These are phyloP conservation scores for Aurelia sp. DNA, from an alignment of 30 jellyfish, hydroid and myxozoan species.

Conservation along the genomic window DNA sequence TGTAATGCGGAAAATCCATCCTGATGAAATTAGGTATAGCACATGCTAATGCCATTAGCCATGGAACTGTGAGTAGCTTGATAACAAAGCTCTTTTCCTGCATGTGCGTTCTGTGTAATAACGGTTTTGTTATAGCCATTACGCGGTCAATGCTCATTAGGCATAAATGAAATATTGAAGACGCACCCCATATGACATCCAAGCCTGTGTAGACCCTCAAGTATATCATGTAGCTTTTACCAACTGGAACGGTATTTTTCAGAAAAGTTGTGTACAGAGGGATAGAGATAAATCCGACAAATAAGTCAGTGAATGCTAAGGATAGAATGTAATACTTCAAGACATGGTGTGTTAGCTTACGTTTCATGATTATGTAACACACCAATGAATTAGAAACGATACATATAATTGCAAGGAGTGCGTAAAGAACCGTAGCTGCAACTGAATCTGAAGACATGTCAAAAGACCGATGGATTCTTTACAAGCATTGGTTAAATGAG, in stretches of 20 bases:
- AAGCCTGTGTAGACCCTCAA: not conserved
- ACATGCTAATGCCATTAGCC: not conserved
- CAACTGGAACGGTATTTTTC: not conserved
- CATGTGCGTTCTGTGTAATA: not conserved
- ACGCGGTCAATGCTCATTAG: slow-evolving; percentile 1
- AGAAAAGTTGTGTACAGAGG: not conserved
- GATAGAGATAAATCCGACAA: not conserved
- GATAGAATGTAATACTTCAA: not conserved
- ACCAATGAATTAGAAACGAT: not conserved
- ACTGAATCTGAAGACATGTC: too few relatives aligned
- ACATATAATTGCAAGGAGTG: not conserved
- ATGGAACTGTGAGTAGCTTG: not conserved
- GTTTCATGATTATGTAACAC: not conserved
- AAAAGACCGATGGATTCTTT: too few relatives aligned
- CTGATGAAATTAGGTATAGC: not conserved
- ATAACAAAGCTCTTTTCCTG: not conserved
- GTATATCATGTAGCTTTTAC: not conserved
- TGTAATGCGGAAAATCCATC: not conserved
- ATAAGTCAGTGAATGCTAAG: not conserved
- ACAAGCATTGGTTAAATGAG: too few relatives aligned
- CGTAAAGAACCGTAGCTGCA: not conserved
- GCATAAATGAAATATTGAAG: not conserved
- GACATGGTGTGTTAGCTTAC: not conserved
- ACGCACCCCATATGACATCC: not conserved
- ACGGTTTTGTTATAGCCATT: not conserved